Conservation (phyloP, 2,797 vertebrate genomes). For the Coluber constrictor region DNA sequence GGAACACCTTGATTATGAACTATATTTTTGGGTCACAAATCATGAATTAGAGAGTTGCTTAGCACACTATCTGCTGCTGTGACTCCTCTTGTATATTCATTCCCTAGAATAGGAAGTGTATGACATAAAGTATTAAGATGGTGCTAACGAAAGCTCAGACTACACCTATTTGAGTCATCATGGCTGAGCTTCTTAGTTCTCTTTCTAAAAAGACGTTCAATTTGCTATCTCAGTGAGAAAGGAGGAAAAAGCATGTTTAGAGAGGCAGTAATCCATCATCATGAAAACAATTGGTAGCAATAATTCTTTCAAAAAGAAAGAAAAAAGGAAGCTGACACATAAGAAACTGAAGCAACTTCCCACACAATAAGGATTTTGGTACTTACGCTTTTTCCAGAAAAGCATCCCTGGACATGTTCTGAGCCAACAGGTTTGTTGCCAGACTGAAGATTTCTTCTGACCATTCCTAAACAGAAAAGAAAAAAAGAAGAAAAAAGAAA, state of each 20-base stretch:
- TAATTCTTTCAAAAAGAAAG: slow-evolving; percentile 45
- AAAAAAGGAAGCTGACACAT: slow-evolving; percentile 66
- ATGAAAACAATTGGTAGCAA: slow-evolving; percentile 63
- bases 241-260: slow-evolving; percentile 64
- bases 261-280: slow-evolving; percentile 49
- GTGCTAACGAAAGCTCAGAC: background rate
- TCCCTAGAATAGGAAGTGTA: background rate
- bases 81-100: background rate
- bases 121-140: background rate
- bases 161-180: background rate
- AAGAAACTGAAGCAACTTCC: slow-evolving; percentile 54
- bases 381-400: slow-evolving; percentile 97
- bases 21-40: background rate
- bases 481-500: slow-evolving; percentile 56
- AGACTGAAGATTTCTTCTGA: slow-evolving; percentile 92
- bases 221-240: background rate
- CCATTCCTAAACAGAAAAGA: slow-evolving; percentile 84
- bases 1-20: background rate
- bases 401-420: slow-evolving; percentile 94
- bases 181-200: background rate
- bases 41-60: background rate
- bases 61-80: background rate
- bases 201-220: background rate
- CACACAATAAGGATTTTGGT: slow-evolving; percentile 21
- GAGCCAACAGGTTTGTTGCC: slow-evolving; percentile 91